Evolutionary conservation across 2,888 invertebrate genomes (phyloP).

Genomic region (Aphelenchoides bicaudatus): DNA sequence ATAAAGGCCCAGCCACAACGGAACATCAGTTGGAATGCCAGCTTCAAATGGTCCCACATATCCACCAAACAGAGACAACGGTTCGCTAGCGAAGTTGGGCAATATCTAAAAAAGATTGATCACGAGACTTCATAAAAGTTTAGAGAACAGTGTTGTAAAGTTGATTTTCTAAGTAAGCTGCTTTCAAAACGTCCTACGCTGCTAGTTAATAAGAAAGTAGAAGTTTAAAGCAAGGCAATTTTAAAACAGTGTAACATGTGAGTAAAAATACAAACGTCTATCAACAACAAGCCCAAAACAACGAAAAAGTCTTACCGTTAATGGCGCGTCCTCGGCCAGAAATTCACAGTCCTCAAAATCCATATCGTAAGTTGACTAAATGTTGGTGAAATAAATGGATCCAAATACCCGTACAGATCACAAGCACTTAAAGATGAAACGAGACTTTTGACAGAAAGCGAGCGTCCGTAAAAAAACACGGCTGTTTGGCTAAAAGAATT

Average conservation of each 20-base stretch:
- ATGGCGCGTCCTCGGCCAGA: conserved; percentile 41
- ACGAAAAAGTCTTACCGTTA: conserved; percentile 33
- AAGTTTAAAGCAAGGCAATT: no score
- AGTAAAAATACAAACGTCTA: no score
- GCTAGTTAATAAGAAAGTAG: no score
- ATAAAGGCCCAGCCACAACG: conserved; percentile 89
- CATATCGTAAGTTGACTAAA: conserved; percentile 36
- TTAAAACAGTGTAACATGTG: no score
- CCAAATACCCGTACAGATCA: no score
- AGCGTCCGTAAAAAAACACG: no score
- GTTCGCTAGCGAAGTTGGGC: conserved; percentile 43
- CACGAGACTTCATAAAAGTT: neutral
- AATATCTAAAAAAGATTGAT: conserved; percentile 38
- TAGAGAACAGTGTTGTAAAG: neutral
- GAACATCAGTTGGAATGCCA: conserved; percentile 62
- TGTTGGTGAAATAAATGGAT: neutral
- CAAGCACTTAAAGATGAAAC: no score
- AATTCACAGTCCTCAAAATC: conserved; percentile 49
- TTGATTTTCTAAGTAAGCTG: neutral
- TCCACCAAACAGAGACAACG: conserved; percentile 46
- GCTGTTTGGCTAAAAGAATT: no score
- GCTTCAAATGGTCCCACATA: conserved; percentile 57
- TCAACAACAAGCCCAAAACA: neutral
- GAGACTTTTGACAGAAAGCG: no score
- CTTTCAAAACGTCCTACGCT: neutral